Evolutionary conservation across 1,140 invertebrate species (phyloP).

Genomic region (Chrysoperla carnea): DNA sequence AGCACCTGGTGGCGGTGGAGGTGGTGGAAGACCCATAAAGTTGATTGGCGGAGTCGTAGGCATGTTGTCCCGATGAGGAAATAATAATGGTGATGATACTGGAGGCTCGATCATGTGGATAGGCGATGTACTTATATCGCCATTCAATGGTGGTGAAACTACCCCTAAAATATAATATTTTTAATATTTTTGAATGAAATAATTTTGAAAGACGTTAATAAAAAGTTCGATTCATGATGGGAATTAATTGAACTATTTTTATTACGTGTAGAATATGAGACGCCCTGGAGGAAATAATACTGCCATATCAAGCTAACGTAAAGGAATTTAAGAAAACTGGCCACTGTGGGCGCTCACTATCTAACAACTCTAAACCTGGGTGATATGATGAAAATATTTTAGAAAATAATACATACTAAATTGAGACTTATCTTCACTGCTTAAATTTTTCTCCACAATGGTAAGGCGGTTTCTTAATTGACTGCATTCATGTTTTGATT

Average conservation of each 20-base stretch:
- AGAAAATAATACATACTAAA: conserved; percentile 11
- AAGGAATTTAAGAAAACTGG: too few relatives aligned
- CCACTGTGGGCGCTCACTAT: too few relatives aligned
- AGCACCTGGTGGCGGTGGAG: conserved; percentile 13
- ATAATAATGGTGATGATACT: conserved; percentile 27
- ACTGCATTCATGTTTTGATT: conserved; percentile 52
- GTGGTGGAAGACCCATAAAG: conserved; percentile 21
- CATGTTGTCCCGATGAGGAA: conserved; percentile 20
- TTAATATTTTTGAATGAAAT: neutral
- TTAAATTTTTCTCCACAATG: conserved; percentile 31
- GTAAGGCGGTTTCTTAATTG: conserved; percentile 54
- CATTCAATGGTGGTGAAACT: conserved; percentile 17
- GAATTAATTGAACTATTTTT: too few relatives aligned
- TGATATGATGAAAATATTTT: too few relatives aligned
- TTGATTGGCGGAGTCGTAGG: conserved; percentile 30
- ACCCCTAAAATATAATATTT: conserved; percentile 8
- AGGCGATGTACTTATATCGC: conserved; percentile 12
- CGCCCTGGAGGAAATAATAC: too few relatives aligned
- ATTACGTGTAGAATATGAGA: too few relatives aligned
- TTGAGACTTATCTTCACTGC: conserved; percentile 15
- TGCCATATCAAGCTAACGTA: too few relatives aligned
- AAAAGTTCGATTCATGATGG: too few relatives aligned
- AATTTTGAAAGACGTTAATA: neutral
- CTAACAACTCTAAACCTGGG: too few relatives aligned
- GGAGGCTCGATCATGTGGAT: conserved; percentile 28